Base-by-base conservation (phyloP, 2,797 vertebrate genomes). In the Protonibea diacanthus region DNA sequence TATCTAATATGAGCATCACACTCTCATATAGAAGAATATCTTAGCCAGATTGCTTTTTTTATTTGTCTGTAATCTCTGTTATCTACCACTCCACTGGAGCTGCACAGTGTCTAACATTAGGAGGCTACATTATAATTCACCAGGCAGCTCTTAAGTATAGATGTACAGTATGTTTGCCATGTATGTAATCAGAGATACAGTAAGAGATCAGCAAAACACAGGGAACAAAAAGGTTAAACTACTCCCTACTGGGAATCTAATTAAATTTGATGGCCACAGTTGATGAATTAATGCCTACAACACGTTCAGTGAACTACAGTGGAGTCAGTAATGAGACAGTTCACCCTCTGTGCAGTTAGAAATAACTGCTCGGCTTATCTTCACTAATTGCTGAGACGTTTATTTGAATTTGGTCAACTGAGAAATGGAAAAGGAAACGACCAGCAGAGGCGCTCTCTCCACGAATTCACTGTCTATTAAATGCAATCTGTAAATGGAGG, bases 371-470 rank as follows among this genome's bases (percentile, higher is more conserved):
- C 61, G 58, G 57, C 51, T 79, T 45, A 48, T 78, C 71, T 67
- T 4, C 40, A 49, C 53, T 59, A 57, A 81, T 82, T 66, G 78
- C 60, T 47, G 25, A 76, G 49, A 40, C n/a, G 20, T 47, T 49
- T 33, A 18, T 8, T 27, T 38, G 44, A 65, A 63, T 40, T 18
- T 7, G 27, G 38, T 57, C 57, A 51, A 21, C n/a, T 44, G 20
- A 0, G n/a, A 3, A 67, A 53, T 23, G 2, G 27, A 21, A 9
- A 0, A 1, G 2, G n/a, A 10, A 3, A 2, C 47, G 71, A 0
- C 88, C 91, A 70, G 51, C 17, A 76, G 91, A 25, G 92, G 92
- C 85, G 86, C 90, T 79, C 14, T 7, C 55, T 10, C 6, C 14
- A 15, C 18, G 6, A 21, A 82, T 6, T 17, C 70, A 3, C 42